These are phyloP conservation scores for Acrocyrtus sp. DNA, from an alignment of 2,888 invertebrate species.

Conservation along the genomic window DNA sequence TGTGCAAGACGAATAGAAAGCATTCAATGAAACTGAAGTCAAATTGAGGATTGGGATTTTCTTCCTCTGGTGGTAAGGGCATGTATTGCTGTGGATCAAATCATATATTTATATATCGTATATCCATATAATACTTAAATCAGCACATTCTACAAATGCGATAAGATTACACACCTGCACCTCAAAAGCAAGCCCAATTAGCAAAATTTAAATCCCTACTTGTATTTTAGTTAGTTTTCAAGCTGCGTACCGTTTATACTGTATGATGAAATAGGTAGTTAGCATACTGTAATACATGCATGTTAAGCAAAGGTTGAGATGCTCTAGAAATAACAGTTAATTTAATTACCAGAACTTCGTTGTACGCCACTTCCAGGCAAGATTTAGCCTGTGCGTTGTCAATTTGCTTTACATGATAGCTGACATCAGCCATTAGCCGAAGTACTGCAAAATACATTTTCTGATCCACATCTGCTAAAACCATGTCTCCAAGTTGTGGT, in stretches of 20 bases:
- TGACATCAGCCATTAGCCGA: constrained; percentile 87
- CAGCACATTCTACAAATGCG: neutral
- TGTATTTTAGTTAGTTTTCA: too few relatives aligned
- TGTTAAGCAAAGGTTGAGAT: neutral
- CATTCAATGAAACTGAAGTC: constrained; percentile 95
- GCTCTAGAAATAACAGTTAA: constrained; percentile 18
- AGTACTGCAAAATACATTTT: constrained; percentile 81
- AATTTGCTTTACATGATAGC: constrained; percentile 70
- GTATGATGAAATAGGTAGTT: neutral
- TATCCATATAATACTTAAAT: neutral
- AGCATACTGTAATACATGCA: neutral
- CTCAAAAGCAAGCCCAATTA: neutral
- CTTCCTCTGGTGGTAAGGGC: constrained; percentile 81
- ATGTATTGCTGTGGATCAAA: constrained; percentile 67
- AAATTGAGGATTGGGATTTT: constrained; percentile 78
- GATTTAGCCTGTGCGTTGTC: constrained; percentile 77
- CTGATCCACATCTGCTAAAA: constrained; percentile 72
- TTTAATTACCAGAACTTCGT: constrained; percentile 78
- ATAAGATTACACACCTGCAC: neutral
- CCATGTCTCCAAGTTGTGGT: constrained; percentile 77
- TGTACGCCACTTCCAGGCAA: constrained; percentile 81
- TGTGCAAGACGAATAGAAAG: constrained; percentile 79
- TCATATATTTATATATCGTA: neutral
- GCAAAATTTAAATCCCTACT: too few relatives aligned
- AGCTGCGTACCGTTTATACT: neutral